Percentiles rank a stretch among this genome's conserved stretches.
Conservation (phyloP, 2,113 vertebrate genomes). For the Origma solitaria region DNA sequence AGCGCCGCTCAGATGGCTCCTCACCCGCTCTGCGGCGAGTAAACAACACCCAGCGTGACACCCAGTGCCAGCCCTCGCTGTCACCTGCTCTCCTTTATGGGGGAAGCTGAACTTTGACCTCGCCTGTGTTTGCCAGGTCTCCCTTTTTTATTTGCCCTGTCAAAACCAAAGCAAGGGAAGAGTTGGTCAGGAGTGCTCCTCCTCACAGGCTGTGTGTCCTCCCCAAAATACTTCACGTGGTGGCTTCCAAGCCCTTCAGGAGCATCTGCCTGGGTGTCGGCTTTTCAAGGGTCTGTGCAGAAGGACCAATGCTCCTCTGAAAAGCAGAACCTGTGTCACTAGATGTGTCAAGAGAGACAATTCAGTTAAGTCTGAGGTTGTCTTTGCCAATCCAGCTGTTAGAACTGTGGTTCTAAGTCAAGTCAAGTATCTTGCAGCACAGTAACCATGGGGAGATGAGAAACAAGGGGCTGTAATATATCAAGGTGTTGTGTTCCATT, state of each 20-base stretch:
- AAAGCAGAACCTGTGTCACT: not conserved
- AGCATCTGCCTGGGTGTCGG: not conserved
- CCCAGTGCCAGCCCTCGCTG: not conserved
- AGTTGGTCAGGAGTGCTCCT: not conserved
- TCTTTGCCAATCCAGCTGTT: not conserved
- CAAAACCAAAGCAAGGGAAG: not conserved
- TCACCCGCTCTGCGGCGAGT: not conserved
- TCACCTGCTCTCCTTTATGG: not conserved
- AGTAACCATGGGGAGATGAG: not conserved
- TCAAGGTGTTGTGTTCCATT: not conserved
- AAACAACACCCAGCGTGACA: constrained; percentile 9
- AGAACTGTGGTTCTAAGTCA: not conserved
- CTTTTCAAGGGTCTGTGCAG: not conserved
- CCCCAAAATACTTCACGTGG: not conserved
- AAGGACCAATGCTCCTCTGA: not conserved
- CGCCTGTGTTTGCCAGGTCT: not conserved
- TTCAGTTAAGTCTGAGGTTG: not conserved
- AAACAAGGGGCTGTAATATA: not conserved
- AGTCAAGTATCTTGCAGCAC: not conserved
- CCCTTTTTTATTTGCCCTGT: not conserved
- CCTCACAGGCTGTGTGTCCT: rapidly evolving
- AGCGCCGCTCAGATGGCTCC: not conserved
- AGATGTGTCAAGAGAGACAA: not conserved
- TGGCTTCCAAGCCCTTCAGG: not conserved
- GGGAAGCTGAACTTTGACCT: constrained; percentile 8